phyloP scores from a whole-genome alignment of 2,797 vertebrate genomes.

The Anguilla marmorata region DNA sequence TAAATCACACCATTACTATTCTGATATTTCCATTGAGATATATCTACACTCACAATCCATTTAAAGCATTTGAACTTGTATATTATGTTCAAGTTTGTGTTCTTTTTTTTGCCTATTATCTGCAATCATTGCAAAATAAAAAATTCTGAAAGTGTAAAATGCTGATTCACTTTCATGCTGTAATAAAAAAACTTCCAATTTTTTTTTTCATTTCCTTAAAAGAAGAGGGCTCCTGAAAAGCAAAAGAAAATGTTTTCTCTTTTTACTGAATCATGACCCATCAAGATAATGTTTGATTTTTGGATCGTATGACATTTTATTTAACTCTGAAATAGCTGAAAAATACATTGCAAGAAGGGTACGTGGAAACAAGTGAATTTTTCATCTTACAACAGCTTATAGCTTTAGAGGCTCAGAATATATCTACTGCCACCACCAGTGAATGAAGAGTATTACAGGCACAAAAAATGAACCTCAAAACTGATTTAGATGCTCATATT shows the following conservation, averaged over 20 bases:
- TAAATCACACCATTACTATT: too few relatives aligned
- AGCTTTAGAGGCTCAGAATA: not conserved
- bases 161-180: not conserved
- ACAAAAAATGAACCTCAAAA: not conserved
- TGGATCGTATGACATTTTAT: not conserved
- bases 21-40: too few relatives aligned
- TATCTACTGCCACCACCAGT: conserved; percentile 16
- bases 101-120: not conserved
- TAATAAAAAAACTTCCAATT: not conserved
- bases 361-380: not conserved
- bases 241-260: not conserved
- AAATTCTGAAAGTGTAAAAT: not conserved
- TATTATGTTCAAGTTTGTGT: too few relatives aligned
- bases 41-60: too few relatives aligned
- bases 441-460: not conserved
- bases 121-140: not conserved
- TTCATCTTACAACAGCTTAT: not conserved
- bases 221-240: not conserved
- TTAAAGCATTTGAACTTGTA: too few relatives aligned
- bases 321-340: not conserved
- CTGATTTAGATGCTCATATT: not conserved
- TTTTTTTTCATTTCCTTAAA: not conserved
- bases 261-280: not conserved
- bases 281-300: not conserved
- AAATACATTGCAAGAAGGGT: not conserved